These are phyloP conservation scores for Odontomyia ornata DNA, from an alignment of 2,888 invertebrate genomes.

Conservation along the genomic window DNA sequence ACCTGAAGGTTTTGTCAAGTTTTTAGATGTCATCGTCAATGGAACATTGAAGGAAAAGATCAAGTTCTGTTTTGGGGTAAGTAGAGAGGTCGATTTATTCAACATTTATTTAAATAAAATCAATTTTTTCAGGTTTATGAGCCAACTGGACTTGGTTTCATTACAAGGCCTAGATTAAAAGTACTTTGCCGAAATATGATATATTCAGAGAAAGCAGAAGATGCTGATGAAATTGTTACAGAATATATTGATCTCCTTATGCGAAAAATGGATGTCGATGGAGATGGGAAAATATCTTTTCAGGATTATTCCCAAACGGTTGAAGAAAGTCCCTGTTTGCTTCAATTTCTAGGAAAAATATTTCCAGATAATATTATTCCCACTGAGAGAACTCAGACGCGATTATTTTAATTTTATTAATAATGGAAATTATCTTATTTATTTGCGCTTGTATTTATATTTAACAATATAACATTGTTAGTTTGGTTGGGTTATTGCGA, in stretches of 20 bases:
- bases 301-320: slow-evolving; percentile 74
- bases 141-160: neutral
- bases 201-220: neutral
- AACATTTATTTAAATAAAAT: neutral
- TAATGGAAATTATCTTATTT: no score
- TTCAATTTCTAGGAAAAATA: slow-evolving; percentile 79
- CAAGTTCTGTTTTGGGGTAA: slow-evolving; percentile 71
- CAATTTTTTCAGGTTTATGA: slow-evolving; percentile 2
- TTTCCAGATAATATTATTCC: slow-evolving; percentile 68
- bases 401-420: no score
- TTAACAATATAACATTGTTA: no score
- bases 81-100: no score
- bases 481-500: no score
- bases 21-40: slow-evolving; percentile 75
- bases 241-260: slow-evolving; percentile 68
- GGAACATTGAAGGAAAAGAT: slow-evolving; percentile 75
- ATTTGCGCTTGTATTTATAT: no score
- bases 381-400: no score
- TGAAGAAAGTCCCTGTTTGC: slow-evolving; percentile 69
- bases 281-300: slow-evolving; percentile 77
- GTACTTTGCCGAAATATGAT: slow-evolving; percentile 11
- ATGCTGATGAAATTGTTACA: neutral
- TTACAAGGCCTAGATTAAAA: neutral
- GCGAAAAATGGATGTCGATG: slow-evolving; percentile 78
- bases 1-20: slow-evolving; percentile 73